Conservation (phyloP, 2,888 invertebrate genomes). For the Raillietiella orientalis region DNA sequence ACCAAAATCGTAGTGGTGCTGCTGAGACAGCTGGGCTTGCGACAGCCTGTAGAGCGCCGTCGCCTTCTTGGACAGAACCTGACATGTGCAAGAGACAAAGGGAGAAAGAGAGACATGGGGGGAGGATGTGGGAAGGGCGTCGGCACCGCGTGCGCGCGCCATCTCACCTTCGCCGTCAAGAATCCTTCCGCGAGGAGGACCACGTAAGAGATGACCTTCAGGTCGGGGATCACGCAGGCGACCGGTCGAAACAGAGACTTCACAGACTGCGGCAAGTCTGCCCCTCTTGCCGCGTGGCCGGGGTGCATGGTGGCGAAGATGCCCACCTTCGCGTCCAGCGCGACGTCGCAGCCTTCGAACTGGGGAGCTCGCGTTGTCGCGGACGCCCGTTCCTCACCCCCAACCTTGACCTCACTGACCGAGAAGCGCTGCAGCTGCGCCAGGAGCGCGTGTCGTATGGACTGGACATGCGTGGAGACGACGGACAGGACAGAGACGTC, state of each 20-base stretch:
- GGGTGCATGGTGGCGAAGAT: slow-evolving; percentile 90
- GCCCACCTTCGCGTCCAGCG: slow-evolving; percentile 49
- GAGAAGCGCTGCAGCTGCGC: slow-evolving; percentile 36
- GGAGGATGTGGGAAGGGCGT: too few species aligned
- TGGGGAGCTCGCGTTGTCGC: too few species aligned
- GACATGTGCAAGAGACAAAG: too few species aligned
- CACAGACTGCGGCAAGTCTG: slow-evolving; percentile 66
- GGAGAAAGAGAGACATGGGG: too few species aligned
- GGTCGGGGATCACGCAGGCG: slow-evolving; percentile 63
- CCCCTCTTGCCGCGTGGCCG: slow-evolving; percentile 64
- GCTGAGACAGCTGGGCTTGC: slow-evolving; percentile 57
- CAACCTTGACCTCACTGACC: slow-evolving; percentile 21
- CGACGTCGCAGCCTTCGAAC: slow-evolving; percentile 56
- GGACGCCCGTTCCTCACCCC: too few species aligned
- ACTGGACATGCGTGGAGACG: slow-evolving; percentile 66
- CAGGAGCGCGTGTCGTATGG: slow-evolving; percentile 48
- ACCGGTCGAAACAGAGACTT: slow-evolving; percentile 72
- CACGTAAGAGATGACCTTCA: slow-evolving; percentile 68
- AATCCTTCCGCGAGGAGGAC: slow-evolving; percentile 78
- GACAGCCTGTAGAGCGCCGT: slow-evolving; percentile 61
- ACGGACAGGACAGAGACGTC: slow-evolving; percentile 72
- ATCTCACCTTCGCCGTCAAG: slow-evolving; percentile 46
- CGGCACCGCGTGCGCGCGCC: too few species aligned
- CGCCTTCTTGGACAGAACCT: slow-evolving; percentile 67
- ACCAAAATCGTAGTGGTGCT: slow-evolving; percentile 80